Evolutionary conservation across 2,888 invertebrate genomes (phyloP), one percentile per base, ranked within the genome.

Genomic region (Autographa gamma): DNA sequence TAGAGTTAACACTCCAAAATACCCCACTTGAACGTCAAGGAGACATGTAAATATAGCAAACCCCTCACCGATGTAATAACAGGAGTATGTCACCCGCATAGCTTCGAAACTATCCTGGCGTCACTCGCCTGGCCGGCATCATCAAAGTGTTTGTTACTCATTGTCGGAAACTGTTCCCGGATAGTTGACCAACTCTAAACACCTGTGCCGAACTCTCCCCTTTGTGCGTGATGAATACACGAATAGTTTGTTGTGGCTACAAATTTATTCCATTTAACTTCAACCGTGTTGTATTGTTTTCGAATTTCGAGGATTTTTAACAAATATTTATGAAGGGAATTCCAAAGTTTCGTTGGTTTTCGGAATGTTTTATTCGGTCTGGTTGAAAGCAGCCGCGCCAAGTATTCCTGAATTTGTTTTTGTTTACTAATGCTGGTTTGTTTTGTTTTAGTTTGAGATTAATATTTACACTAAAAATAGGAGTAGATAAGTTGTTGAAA

Each of bases 231-330:
- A 82, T 79, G 77, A 71, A 81, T 76, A 76, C 84, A 71, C 72
- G 69, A 81, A 82, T 82, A 78, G 78, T 82, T 77, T 62, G 52
- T 61, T 66, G 64, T 76, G 73, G 72, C 72, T 63, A 76, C 73
- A 78, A 76, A 82, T 84, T 76, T 79, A 82, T 81, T 81, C 75
- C 81, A 81, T 85, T 81, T 75, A 80, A 82, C 81, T 85, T 85
- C 54, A 48, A 32, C 66, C 19, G 69, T 72, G 70, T 76, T 70
- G 67, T 74, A 63, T 68, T 74, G 69, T 76, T 66, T 43, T 54
- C 66, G 58, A 63, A 71, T 71, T 71, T 43, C 48, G 65, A 60
- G 69, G 63, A 70, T 74, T 75, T 83, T 83, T 81, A 58, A 60
- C 13, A 56, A 69, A 75, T 77, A 74, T 76, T 77, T 69, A 19